phyloP scores from a whole-genome alignment of 1,140 invertebrate species.

The Tyrophagus putrescentiae region DNA sequence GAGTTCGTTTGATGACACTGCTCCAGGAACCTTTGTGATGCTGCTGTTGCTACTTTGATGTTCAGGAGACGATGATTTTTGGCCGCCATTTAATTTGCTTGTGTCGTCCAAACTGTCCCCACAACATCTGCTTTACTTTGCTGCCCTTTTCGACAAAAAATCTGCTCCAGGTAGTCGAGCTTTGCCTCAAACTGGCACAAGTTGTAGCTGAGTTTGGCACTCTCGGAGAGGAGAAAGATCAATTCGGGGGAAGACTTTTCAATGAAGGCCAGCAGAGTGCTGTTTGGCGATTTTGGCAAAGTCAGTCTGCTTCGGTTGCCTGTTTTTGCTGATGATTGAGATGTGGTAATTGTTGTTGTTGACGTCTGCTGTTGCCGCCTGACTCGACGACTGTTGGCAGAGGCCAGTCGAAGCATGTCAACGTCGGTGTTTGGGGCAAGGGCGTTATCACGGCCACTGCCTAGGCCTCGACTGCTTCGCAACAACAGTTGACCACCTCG shows the following conservation, averaged over 20 bases:
- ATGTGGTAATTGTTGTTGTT: no score
- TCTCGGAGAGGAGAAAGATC: slow-evolving; percentile 1
- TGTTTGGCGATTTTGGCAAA: background rate
- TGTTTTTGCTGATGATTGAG: no score
- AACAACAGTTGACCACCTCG: background rate
- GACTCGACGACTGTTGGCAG: background rate
- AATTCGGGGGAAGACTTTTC: slow-evolving; percentile 3
- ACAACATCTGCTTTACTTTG: no score
- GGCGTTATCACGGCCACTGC: background rate
- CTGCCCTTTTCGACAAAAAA: background rate
- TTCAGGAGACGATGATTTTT: background rate
- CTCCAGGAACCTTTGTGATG: background rate
- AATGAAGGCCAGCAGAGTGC: background rate
- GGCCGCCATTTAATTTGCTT: background rate
- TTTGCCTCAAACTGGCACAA: background rate
- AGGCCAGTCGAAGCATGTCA: background rate
- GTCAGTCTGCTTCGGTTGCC: background rate
- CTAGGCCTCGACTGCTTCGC: background rate
- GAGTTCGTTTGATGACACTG: slow-evolving; percentile 4
- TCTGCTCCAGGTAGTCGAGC: background rate
- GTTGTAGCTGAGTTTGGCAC: slow-evolving; percentile 5
- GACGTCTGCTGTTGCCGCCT: no score
- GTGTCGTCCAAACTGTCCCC: background rate
- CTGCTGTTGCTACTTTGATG: background rate
- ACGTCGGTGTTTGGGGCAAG: background rate